Evolutionary conservation across 1,140 invertebrate genomes (phyloP).

Genomic region (Periplaneta americana): DNA sequence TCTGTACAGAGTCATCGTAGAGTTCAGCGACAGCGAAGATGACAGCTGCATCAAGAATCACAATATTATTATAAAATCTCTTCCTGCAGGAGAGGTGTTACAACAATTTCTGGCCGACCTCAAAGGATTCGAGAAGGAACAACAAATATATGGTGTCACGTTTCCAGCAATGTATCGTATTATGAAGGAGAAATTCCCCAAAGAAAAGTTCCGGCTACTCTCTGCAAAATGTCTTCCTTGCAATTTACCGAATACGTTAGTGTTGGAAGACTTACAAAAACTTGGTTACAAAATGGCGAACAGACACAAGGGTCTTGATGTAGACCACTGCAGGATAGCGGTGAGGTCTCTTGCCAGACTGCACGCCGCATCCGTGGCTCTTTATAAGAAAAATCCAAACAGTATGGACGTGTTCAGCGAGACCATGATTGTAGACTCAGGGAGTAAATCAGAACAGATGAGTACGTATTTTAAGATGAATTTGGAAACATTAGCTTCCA

Average conservation of each 20-base stretch:
- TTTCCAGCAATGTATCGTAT: neutral
- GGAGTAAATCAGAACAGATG: neutral
- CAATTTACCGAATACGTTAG: neutral
- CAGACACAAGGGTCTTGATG: conserved; percentile 18
- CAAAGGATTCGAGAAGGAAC: neutral
- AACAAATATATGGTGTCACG: neutral
- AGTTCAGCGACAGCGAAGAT: neutral
- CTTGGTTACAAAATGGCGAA: conserved; percentile 18
- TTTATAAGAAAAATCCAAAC: neutral
- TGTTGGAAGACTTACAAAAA: conserved; percentile 16
- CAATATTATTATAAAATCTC: neutral
- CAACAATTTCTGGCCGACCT: neutral
- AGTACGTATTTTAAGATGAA: neutral
- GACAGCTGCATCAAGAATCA: neutral
- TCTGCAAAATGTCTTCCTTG: neutral
- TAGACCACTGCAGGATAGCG: conserved; percentile 14
- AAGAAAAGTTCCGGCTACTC: neutral
- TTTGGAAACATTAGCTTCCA: neutral
- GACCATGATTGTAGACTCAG: neutral
- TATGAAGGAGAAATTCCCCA: neutral
- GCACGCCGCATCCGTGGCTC: conserved; percentile 19
- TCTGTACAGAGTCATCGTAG: neutral
- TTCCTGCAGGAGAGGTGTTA: neutral
- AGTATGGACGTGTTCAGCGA: neutral
- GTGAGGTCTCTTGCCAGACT: conserved; percentile 16